These are phyloP conservation scores for Bubo bubo DNA, from an alignment of 2,113 vertebrate species.

Conservation along the genomic window DNA sequence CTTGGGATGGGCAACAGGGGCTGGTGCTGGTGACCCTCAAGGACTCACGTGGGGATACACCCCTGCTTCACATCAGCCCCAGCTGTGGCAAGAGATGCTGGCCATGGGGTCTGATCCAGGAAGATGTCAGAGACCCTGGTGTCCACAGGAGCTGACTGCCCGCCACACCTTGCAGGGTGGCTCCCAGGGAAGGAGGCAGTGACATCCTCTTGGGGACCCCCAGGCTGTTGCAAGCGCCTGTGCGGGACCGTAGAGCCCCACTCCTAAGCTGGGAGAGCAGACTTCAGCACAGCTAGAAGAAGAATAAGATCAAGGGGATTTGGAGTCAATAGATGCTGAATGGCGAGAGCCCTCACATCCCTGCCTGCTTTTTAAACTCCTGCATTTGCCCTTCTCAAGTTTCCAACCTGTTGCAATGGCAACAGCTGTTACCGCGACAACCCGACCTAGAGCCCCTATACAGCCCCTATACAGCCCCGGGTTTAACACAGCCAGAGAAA, in stretches of 20 bases:
- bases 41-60: rapidly evolving
- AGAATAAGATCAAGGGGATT: constrained; percentile 55
- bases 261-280: not conserved
- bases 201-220: not conserved
- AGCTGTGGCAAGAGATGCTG: not conserved
- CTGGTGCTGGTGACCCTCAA: not conserved
- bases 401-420: constrained; percentile 55
- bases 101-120: not conserved
- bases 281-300: not conserved
- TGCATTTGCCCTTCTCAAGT: constrained; percentile 27
- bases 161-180: rapidly evolving
- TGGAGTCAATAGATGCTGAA: constrained; percentile 38
- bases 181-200: not conserved
- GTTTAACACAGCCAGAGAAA: not conserved
- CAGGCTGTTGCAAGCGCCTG: rapidly evolving
- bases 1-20: not conserved
- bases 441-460: not conserved
- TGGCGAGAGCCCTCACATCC: not conserved
- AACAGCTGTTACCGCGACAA: constrained; percentile 50
- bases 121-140: not conserved
- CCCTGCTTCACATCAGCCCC: not conserved
- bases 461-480: not conserved
- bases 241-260: rapidly evolving
- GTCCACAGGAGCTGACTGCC: not conserved
- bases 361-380: constrained; percentile 3